phyloP scores from a whole-genome alignment of 2,113 vertebrate species.

The Poicephalus meyeri region DNA sequence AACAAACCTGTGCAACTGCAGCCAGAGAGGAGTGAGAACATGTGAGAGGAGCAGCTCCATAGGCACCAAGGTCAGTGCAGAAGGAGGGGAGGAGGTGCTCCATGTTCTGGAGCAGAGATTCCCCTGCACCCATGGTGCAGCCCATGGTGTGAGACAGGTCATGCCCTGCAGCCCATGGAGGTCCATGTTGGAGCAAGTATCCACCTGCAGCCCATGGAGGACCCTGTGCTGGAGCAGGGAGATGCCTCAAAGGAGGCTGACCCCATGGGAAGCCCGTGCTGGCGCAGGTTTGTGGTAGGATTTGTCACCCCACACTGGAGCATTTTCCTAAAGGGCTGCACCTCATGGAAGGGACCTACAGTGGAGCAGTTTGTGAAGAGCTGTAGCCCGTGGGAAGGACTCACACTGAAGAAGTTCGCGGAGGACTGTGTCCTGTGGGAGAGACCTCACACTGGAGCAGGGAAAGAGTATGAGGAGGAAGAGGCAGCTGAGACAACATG shows the following conservation, averaged over 20 bases:
- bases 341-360: neutral
- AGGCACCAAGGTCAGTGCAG: neutral
- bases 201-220: neutral
- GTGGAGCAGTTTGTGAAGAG: neutral
- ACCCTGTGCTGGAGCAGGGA: neutral
- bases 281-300: neutral
- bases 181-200: neutral
- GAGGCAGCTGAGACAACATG: neutral
- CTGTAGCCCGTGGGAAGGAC: neutral
- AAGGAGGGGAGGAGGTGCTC: neutral
- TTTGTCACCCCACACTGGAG: neutral
- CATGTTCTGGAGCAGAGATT: neutral
- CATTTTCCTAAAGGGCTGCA: neutral
- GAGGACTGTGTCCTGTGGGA: neutral
- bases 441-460: neutral
- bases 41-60: neutral
- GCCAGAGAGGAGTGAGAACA: neutral
- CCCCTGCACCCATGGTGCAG: neutral
- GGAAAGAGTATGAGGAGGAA: neutral
- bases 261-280: neutral
- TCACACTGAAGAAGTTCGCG: neutral
- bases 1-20: neutral
- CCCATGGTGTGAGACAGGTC: neutral
- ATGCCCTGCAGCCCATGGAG: neutral
- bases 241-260: neutral